Conservation (phyloP, 2,888 invertebrate genomes). For the Andrena camellia region DNA sequence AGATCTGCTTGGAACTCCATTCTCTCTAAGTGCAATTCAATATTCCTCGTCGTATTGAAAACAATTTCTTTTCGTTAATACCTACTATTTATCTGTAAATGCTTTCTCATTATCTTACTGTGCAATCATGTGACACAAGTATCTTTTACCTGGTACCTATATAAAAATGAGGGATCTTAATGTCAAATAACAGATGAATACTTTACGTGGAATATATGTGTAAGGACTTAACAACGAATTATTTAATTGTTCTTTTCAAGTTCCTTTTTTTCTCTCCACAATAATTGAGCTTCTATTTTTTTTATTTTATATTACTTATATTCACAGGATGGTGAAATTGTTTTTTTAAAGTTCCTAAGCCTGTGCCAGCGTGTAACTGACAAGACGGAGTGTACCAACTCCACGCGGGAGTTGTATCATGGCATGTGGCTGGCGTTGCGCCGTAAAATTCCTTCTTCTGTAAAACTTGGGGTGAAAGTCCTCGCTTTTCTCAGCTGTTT, state of each 20-base stretch:
- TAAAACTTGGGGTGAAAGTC: constrained; percentile 9
- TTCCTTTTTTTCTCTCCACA: neutral
- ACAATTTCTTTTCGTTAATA: neutral
- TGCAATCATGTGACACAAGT: neutral
- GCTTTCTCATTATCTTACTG: neutral
- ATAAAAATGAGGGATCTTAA: no score
- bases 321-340: constrained; percentile 5
- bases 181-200: neutral
- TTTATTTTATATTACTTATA: neutral
- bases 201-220: neutral
- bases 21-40: neutral
- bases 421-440: neutral
- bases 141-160: no score
- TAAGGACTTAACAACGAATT: neutral
- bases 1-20: constrained; percentile 10
- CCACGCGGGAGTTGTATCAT: neutral
- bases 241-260: constrained; percentile 17
- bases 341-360: neutral
- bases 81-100: neutral
- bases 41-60: neutral
- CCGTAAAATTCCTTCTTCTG: constrained; percentile 10
- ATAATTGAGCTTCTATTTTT: constrained; percentile 10
- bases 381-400: neutral
- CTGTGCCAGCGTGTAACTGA: neutral
- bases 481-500: neutral